Evolutionary conservation across 1,140 invertebrate species (phyloP).

Genomic region (Drosophila malerkotliana): DNA sequence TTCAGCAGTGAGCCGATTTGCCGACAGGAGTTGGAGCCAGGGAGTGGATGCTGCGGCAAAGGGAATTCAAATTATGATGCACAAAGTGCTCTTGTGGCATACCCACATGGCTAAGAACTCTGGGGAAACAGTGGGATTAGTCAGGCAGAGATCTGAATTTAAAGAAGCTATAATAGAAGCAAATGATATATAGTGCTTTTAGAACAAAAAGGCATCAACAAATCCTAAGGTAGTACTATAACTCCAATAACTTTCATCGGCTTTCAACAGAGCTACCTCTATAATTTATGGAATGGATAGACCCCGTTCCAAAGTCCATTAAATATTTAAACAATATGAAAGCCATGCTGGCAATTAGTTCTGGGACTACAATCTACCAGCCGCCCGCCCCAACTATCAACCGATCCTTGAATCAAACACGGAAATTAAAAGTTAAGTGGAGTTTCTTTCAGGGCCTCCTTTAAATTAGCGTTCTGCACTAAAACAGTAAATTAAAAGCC

Average conservation of each 20-base stretch:
- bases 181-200: too few species aligned
- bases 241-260: not conserved
- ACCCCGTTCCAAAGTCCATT: not conserved
- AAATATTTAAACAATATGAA: constrained; percentile 36
- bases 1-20: constrained; percentile 9
- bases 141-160: not conserved
- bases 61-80: constrained; percentile 38
- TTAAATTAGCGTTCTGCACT: constrained; percentile 53
- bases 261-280: not conserved
- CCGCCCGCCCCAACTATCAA: constrained; percentile 18
- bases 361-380: not conserved
- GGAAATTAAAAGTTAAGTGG: constrained; percentile 48
- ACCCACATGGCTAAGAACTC: not conserved
- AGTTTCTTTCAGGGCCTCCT: constrained; percentile 25
- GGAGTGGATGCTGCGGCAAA: constrained; percentile 14
- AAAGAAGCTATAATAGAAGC: too few species aligned
- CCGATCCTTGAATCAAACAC: constrained; percentile 15
- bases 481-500: constrained; percentile 69
- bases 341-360: constrained; percentile 36
- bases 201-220: too few species aligned
- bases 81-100: constrained; percentile 21
- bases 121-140: not conserved
- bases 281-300: constrained; percentile 2
- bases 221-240: too few species aligned
- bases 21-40: not conserved